phyloP scores from a whole-genome alignment of 2,888 invertebrate species.

The Cremastinae sp. region DNA sequence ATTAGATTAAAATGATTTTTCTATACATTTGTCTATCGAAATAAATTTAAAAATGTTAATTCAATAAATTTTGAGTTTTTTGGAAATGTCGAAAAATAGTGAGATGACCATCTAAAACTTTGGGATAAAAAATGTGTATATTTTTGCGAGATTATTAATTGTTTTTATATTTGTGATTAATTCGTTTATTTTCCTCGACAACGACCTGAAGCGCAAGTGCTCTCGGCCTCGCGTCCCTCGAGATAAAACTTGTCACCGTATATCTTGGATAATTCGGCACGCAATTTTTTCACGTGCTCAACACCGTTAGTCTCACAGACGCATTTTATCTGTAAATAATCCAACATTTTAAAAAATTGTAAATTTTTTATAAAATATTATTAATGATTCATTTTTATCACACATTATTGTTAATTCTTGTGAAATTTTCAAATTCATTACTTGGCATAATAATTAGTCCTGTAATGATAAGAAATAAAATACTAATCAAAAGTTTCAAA shows the following conservation, averaged over 20 bases:
- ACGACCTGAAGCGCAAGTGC: slow-evolving; percentile 35
- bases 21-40: no score
- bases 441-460: no score
- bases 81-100: no score
- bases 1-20: not conserved
- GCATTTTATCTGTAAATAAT: slow-evolving; percentile 36
- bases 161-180: not conserved
- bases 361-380: no score
- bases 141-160: not conserved
- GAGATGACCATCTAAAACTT: not conserved
- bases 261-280: slow-evolving; percentile 20
- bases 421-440: no score
- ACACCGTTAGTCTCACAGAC: slow-evolving; percentile 38
- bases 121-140: not conserved
- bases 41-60: no score
- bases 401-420: no score
- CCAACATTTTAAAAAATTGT: not conserved
- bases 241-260: slow-evolving; percentile 33
- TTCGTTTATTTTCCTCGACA: slow-evolving; percentile 34
- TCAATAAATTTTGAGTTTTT: no score
- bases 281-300: slow-evolving; percentile 40
- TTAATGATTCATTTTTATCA: no score
- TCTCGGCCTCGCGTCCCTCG: slow-evolving; percentile 41
- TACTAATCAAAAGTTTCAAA: no score
- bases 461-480: no score